Evolutionary conservation across 64 coral and sea anemone genomes (phyloP).

Genomic region (Dendrophyllia cribrosa): DNA sequence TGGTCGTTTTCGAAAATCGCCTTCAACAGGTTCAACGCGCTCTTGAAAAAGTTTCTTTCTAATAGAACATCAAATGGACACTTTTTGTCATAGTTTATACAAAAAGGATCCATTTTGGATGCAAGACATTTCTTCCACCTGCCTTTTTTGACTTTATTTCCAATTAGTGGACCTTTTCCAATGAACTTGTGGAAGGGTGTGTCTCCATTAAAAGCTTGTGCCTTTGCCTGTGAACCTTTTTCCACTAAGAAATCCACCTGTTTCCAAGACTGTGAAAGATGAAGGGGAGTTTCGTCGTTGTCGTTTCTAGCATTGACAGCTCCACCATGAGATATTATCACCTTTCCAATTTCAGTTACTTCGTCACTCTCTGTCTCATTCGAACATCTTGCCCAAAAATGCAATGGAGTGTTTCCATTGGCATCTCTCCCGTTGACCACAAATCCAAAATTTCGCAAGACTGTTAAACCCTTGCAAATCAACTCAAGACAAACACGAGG

Average conservation of each 20-base stretch:
- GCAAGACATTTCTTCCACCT: constrained; percentile 1
- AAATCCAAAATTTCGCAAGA: neutral
- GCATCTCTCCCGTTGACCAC: neutral
- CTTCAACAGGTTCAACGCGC: neutral
- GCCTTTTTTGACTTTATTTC: constrained; percentile 4
- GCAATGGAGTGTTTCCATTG: constrained; percentile 11
- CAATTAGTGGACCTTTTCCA: neutral
- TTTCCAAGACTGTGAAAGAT: constrained; percentile 21
- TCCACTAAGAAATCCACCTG: constrained; percentile 1
- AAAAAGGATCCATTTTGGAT: constrained; percentile 21
- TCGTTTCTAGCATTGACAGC: constrained; percentile 25
- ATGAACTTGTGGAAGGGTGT: constrained; percentile 32
- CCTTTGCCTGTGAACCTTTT: constrained; percentile 17
- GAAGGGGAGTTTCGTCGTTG: constrained; percentile 8
- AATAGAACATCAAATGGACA: constrained; percentile 37
- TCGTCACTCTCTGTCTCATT: neutral
- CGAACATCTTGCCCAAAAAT: neutral
- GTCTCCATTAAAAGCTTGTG: constrained; percentile 19
- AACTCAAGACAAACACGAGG: neutral
- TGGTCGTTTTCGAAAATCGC: neutral
- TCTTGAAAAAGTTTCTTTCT: constrained; percentile 17
- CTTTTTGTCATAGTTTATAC: neutral
- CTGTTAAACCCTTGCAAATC: neutral
- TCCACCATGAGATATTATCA: constrained; percentile 13
- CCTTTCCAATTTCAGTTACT: neutral